A percentile compares a stretch with the other conserved stretches of the same genome.
Evolutionary conservation across 2,888 invertebrate species (phyloP).

Genomic region (Pollenia angustigena): DNA sequence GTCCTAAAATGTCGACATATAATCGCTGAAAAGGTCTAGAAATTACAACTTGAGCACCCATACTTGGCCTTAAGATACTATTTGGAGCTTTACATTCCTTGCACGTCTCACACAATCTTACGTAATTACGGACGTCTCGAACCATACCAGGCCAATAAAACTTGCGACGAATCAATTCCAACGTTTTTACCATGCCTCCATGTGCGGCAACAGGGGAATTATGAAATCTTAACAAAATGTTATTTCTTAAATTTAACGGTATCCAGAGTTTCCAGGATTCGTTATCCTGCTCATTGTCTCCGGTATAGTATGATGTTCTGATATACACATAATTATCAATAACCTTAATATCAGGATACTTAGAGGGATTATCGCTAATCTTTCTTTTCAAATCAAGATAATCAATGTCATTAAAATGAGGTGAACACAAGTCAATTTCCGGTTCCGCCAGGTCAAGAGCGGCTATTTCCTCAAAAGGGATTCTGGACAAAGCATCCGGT

Average conservation of each 20-base stretch:
- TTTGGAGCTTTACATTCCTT: conserved; percentile 9
- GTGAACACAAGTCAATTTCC: conserved; percentile 36
- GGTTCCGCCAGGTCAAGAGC: conserved; percentile 8
- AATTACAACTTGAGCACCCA: background rate
- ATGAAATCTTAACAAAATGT: background rate
- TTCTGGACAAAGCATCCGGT: conserved; percentile 33
- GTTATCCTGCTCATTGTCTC: conserved; percentile 9
- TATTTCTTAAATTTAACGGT: background rate
- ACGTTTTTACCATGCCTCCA: conserved; percentile 34
- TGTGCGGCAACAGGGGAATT: background rate
- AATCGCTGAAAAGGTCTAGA: too few species aligned
- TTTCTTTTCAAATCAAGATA: conserved; percentile 3
- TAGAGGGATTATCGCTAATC: background rate
- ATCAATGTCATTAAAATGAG: conserved; percentile 28
- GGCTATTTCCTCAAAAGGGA: background rate
- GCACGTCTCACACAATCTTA: conserved; percentile 2
- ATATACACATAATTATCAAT: conserved; percentile 33
- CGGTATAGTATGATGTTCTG: conserved; percentile 9
- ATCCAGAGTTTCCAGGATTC: conserved; percentile 35
- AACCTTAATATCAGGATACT: conserved; percentile 29
- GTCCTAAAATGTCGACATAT: too few species aligned
- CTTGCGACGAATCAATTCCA: conserved; percentile 20
- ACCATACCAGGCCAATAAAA: conserved; percentile 50
- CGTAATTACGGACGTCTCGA: conserved; percentile 34
- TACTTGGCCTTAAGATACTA: background rate